Evolutionary conservation across 2,888 invertebrate species (phyloP), one percentile per base, ranked within the genome.

Genomic region (Brenthis hecate): DNA sequence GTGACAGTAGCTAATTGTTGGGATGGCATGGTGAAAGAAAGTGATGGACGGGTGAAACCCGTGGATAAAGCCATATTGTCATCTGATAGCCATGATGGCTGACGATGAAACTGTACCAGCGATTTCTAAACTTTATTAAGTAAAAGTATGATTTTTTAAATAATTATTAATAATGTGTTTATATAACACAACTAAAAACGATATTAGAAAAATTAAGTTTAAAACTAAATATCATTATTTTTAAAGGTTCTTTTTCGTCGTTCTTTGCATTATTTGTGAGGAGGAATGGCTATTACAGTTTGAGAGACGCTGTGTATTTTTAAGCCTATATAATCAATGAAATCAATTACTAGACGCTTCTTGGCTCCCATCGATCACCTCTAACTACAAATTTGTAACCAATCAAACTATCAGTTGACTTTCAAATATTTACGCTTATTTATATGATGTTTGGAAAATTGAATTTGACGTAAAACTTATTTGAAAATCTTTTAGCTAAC

Each of bases 291-390:
- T 68, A 55, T 60, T 72, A 67, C 65, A 83, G 76, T 85, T 90
- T 88, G 77, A 81, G 82, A 85, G 82, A 72, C 87, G 69, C 77
- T 76, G 76, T 73, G 80, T 50, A 80, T 84, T 83, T 82, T 80
- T 81, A 75, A 76, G 78, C 77, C 80, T 74, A 72, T 72, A 77
- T 79, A 78, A 79, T 81, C 77, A 82, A 79, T 80, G 75, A 89
- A 92, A 92, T 92, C 92, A 90, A 92, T 92, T 92, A 89, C 78
- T 80, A 80, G 85, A 85, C 86, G 80, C 80, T 81, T 78, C 79
- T 79, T 78, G 79, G 83, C 75, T 82, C 81, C 81, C 83, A 84
- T 78, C 77, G 77, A 72, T 62, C 75, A 73, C 81, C 82, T 84
- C 84, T 88, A 88, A 89, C 89, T 89, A 86, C 78, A 81, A 83